Percentiles rank a stretch among this genome's conserved stretches.
phyloP scores from a whole-genome alignment of 1,140 invertebrate genomes.

The Choristoneura fumiferana region DNA sequence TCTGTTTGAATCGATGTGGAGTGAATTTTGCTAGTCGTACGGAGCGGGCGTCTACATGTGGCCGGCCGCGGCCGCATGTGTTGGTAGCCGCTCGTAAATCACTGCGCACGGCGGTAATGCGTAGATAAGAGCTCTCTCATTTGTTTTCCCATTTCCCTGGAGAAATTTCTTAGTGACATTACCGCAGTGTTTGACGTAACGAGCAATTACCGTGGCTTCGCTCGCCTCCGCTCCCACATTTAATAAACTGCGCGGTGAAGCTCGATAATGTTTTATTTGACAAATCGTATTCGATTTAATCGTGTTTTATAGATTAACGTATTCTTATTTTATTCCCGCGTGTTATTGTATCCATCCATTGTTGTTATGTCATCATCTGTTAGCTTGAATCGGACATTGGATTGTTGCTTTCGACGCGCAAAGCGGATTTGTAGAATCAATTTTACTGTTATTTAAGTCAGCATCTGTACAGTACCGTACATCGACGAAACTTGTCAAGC shows the following conservation, averaged over 20 bases:
- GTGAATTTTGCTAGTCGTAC: too few species aligned
- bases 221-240: neutral
- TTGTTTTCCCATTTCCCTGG: constrained; percentile 67
- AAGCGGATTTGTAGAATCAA: too few species aligned
- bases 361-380: neutral
- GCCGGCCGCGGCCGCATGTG: constrained; percentile 33
- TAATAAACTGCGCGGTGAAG: constrained; percentile 15
- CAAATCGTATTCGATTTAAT: constrained; percentile 4
- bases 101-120: constrained; percentile 65
- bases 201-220: constrained; percentile 40
- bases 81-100: constrained; percentile 63
- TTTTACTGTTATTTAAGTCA: too few species aligned
- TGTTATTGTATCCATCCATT: neutral
- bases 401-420: neutral
- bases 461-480: too few species aligned
- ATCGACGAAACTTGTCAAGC: neutral
- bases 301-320: neutral
- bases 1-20: too few species aligned
- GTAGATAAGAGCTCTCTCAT: constrained; percentile 70
- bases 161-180: constrained; percentile 63
- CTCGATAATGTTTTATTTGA: constrained; percentile 18
- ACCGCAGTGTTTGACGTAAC: constrained; percentile 50
- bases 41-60: too few species aligned
- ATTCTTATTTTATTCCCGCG: neutral
- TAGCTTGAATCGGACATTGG: neutral